Evolutionary conservation across 2,113 vertebrate genomes (phyloP).

Genomic region (Grallaria varia): DNA sequence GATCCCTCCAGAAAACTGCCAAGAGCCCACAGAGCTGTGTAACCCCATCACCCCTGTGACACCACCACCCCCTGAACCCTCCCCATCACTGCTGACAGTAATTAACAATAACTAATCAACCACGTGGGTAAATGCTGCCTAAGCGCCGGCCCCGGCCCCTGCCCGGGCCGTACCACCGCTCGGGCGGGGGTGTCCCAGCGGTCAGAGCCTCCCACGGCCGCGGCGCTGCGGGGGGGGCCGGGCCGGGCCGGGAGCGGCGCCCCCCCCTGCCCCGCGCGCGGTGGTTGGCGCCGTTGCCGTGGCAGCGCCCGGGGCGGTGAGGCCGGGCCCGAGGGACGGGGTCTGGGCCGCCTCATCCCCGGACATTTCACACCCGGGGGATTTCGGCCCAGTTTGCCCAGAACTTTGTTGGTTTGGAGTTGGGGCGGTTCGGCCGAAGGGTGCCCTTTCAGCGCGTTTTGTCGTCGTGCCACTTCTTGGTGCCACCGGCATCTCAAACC

Average conservation of each 20-base stretch:
- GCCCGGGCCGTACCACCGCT: neutral
- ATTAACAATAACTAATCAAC: too few relatives aligned
- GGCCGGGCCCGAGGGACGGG: too few relatives aligned
- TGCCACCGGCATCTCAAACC: neutral
- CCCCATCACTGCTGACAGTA: too few relatives aligned
- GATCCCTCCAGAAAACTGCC: neutral
- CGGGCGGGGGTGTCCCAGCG: too few relatives aligned
- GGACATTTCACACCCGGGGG: too few relatives aligned
- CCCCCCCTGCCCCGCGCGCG: neutral
- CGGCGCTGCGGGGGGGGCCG: too few relatives aligned
- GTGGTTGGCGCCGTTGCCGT: neutral
- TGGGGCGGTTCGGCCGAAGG: neutral
- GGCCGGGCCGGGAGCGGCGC: neutral
- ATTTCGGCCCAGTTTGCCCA: accelerated
- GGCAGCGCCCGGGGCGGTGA: neutral
- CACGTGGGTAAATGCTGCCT: too few relatives aligned
- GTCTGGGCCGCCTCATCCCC: too few relatives aligned
- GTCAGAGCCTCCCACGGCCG: too few relatives aligned
- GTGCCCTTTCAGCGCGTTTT: accelerated
- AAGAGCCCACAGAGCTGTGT: neutral
- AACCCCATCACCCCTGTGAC: neutral
- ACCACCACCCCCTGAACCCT: too few relatives aligned
- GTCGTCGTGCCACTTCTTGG: too few relatives aligned
- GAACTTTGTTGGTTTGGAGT: accelerated
- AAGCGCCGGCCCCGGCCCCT: too few relatives aligned